phyloP scores from a whole-genome alignment of 2,113 vertebrate genomes.

The Pseudopipra pipra region DNA sequence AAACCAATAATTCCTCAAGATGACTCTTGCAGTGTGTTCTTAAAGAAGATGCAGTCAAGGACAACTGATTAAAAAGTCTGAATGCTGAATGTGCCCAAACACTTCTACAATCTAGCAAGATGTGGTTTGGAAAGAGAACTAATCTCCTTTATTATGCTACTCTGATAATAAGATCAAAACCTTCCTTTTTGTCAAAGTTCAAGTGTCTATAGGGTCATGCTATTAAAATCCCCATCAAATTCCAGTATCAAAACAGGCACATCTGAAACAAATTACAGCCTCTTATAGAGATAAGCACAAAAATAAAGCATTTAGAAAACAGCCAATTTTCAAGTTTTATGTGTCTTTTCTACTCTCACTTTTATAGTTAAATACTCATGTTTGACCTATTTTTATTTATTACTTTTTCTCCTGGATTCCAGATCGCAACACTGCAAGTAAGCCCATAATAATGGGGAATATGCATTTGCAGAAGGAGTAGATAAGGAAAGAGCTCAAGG shows the following conservation, averaged over 20 bases:
- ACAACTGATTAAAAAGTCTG: neutral
- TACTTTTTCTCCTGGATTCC: neutral
- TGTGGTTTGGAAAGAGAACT: neutral
- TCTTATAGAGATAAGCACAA: neutral
- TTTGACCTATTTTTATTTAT: neutral
- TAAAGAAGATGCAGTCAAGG: neutral
- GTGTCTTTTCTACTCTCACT: neutral
- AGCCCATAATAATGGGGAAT: neutral
- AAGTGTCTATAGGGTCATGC: neutral
- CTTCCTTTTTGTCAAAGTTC: neutral
- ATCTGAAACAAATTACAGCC: slow-evolving; percentile 16
- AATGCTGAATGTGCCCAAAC: neutral
- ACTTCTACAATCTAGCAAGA: neutral
- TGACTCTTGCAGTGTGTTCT: neutral
- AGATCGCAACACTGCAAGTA: neutral
- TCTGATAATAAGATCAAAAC: neutral
- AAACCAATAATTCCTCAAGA: neutral
- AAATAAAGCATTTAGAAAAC: neutral
- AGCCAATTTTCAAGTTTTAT: neutral
- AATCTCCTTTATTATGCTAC: neutral
- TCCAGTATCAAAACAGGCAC: neutral
- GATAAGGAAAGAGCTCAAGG: neutral
- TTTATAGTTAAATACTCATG: neutral
- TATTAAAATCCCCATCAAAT: neutral
- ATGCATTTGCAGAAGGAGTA: neutral